phyloP scores from a whole-genome alignment of 2,888 invertebrate species.

The Morpho achilles region DNA sequence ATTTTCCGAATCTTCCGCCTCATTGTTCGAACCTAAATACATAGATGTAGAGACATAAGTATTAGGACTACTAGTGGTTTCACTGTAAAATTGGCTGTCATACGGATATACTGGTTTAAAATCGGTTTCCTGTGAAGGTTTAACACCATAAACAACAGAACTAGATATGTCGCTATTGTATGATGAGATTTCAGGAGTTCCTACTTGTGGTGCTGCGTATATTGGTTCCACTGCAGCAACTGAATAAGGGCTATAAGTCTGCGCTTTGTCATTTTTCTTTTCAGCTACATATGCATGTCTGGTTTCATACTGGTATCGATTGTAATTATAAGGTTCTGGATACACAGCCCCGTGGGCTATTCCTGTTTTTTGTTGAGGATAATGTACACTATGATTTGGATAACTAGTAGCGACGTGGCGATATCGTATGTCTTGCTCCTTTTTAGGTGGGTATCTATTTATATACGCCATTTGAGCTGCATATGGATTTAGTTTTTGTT shows the following conservation, averaged over 20 bases:
- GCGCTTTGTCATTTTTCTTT: constrained; percentile 58
- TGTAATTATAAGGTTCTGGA: constrained; percentile 55
- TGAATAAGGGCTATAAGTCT: constrained; percentile 53
- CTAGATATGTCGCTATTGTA: constrained; percentile 58
- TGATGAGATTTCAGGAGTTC: constrained; percentile 50
- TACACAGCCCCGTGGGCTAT: constrained; percentile 71
- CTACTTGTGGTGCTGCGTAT: constrained; percentile 64
- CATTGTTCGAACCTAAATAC: constrained; percentile 68
- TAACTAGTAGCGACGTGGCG: constrained; percentile 62
- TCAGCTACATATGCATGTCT: constrained; percentile 66
- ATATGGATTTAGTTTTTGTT: constrained; percentile 68
- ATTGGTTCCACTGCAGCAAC: constrained; percentile 58
- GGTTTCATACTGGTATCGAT: constrained; percentile 60
- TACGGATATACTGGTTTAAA: constrained; percentile 72
- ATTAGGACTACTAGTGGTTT: constrained; percentile 59
- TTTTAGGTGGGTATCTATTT: constrained; percentile 60
- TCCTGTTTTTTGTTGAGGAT: constrained; percentile 72
- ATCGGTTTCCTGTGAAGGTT: constrained; percentile 62
- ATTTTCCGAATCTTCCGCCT: constrained; percentile 52
- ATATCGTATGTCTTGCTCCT: constrained; percentile 69
- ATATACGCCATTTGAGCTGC: constrained; percentile 62
- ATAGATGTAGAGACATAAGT: constrained; percentile 69
- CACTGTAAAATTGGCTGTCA: constrained; percentile 62
- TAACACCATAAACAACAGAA: constrained; percentile 67
- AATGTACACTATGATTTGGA: constrained; percentile 60